Evolutionary conservation across 1,140 invertebrate genomes (phyloP), one percentile per base, ranked within the genome.

Genomic region (Dreissena rostriformis): DNA sequence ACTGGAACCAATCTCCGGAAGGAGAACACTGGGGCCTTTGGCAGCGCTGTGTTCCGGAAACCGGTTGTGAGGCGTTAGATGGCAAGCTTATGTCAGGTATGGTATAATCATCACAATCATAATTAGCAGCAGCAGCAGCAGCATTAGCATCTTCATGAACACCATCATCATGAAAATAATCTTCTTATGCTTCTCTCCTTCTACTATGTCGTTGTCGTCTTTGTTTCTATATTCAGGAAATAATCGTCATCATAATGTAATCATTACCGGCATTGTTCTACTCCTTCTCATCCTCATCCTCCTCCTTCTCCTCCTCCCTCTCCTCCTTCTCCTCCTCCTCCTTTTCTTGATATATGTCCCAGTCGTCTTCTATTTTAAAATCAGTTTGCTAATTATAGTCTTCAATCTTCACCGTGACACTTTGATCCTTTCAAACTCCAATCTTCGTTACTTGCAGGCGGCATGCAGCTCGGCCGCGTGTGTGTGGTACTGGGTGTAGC

Each of bases 21-120:
- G 19, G 49, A 4, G 6, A 53, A 10, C 66, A 70, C 28, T 79
- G 77, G 77, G 77, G 77, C 29, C 29, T 79, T 11, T 79, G 77
- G 77, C 65, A 70, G 67, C 57, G 66, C 63, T 79, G 77, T 28
- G 2, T 49, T 1, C 63, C 24, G 29, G 28, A 39, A 26, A 52
- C 61, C 12, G 75, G 75, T 65, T 77, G 75, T 77, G 63, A 77
- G 11, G 12, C 12, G 6, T 39, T 77, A 28, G 51, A 29, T 14
- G 53, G 19, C 28, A 15, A 66, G 17, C 15, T 11, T 28, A 49
- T 77, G 2, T 67, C 75, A 67, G 75, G 75, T 77, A 28, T 15
- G 68, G 29, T 28, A n/a, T 67, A 0, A 14, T 67, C 12, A 11
- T 63, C 19, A 63, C 11, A 2, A 63, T 63, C 19, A 63, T 26